These are phyloP conservation scores for Halocaridina rubra DNA, from an alignment of 2,888 invertebrate genomes.

Conservation along the genomic window DNA sequence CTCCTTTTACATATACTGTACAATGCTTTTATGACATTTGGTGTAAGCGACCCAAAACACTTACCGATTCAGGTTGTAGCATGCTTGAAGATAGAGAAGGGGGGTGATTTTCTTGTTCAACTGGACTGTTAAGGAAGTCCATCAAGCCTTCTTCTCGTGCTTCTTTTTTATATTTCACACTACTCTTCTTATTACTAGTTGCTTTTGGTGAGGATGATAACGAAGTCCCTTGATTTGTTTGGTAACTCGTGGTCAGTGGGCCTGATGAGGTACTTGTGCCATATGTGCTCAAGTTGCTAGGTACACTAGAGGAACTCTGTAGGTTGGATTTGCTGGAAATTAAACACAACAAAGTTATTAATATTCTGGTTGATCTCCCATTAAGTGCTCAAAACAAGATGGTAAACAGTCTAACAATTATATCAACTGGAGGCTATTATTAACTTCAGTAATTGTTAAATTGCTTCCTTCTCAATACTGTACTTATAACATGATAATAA, in stretches of 20 bases:
- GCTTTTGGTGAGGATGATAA: constrained; percentile 36
- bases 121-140: constrained; percentile 45
- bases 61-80: constrained; percentile 13
- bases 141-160: constrained; percentile 40
- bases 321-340: constrained; percentile 21
- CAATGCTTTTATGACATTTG: background rate
- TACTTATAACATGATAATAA: no score
- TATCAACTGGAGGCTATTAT: background rate
- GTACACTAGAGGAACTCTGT: constrained; percentile 59
- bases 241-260: background rate
- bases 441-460: no score
- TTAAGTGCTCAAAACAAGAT: no score
- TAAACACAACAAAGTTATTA: no score
- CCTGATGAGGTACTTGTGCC: background rate
- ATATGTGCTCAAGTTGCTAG: constrained; percentile 48
- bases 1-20: background rate
- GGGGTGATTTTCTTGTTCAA: constrained; percentile 18
- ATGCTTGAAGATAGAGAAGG: background rate
- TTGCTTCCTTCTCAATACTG: no score
- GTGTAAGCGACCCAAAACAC: background rate
- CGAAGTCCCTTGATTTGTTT: constrained; percentile 9
- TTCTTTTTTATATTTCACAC: constrained; percentile 20
- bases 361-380: no score
- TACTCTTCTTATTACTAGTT: constrained; percentile 3
- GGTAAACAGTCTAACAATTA: no score